A percentile compares a stretch with the other conserved stretches of the same genome.
These are phyloP conservation scores for Dendropsophus ebraccatus DNA, from an alignment of 2,113 vertebrate species.

Conservation along the genomic window DNA sequence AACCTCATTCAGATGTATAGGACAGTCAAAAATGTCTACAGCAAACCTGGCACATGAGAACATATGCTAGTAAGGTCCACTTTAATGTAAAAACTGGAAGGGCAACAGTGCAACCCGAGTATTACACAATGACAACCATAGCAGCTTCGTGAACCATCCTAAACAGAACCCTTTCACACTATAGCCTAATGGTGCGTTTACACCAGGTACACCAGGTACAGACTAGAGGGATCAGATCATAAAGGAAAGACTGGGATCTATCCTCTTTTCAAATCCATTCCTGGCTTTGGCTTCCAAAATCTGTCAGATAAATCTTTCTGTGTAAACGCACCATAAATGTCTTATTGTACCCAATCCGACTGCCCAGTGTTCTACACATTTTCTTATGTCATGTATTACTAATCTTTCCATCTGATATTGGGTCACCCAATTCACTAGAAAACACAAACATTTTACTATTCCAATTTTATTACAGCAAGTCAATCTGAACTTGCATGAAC, in stretches of 20 bases:
- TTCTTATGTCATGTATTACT: not conserved
- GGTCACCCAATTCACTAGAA: not conserved
- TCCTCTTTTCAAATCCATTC: too few species aligned
- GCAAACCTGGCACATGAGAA: not conserved
- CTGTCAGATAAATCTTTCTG: too few species aligned
- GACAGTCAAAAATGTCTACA: too few species aligned
- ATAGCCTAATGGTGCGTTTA: too few species aligned
- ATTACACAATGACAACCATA: not conserved
- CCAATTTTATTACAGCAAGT: not conserved
- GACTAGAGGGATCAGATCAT: too few species aligned
- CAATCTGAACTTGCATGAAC: too few species aligned
- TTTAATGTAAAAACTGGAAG: not conserved
- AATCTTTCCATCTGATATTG: not conserved
- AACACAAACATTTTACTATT: not conserved
- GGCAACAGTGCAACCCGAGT: not conserved
- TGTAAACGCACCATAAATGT: too few species aligned
- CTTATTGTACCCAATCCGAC: not conserved
- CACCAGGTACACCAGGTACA: too few species aligned
- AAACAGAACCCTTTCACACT: not conserved
- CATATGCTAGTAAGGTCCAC: not conserved
- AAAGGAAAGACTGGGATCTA: too few species aligned
- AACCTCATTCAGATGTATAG: not conserved
- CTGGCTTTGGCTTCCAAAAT: too few species aligned
- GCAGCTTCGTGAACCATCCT: not conserved
- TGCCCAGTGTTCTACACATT: not conserved